Evolutionary conservation across 2,888 invertebrate genomes (phyloP), one percentile per base, ranked within the genome.

Genomic region (Nemotelus nigrinus): DNA sequence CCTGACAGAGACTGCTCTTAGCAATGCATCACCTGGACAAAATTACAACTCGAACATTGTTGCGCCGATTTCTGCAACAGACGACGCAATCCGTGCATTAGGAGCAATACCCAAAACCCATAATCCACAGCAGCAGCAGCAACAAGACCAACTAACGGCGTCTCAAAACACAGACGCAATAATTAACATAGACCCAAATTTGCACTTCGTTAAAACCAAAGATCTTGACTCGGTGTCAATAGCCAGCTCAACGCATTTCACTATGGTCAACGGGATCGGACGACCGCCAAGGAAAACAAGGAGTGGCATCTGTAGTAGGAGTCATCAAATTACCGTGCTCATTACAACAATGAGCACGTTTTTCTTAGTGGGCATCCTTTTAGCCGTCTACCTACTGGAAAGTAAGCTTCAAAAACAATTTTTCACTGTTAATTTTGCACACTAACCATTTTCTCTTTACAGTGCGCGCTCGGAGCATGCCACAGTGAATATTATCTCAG

Each of bases 181-280:
- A 0, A 84, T 87, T 74, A 80, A 83, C 75, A 85, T 87, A 77
- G 85, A 85, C 83, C 85, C 85, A 78, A 86, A 86, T 83, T 82
- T 86, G 81, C 82, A 85, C 82, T 85, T 85, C 76, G 81, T 85
- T 79, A 83, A 83, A 85, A 82, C 87, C 88, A 82, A 90, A 90
- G 85, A 89, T 89, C 82, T 88, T 87, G 95, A 95, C 85, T 90
- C 91, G 72, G 90, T 90, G 78, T 95, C 95, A 57, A 89, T 94
- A 79, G 95, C 94, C 75, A 95, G 95, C 87, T 95, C 95, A 79
- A 95, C 93, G 84, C 95, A 95, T 87, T 95, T 95, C 85, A 95
- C 95, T 8, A 93, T 95, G 77, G 93, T 95, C 79, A 95, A 95
- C 85, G 93, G 93, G 77, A 90, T 92, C 82, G 90, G 91, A 76